Evolutionary conservation across 2,888 invertebrate genomes (phyloP), one percentile per base, ranked within the genome.

Genomic region (Neoitamus cyanurus): DNA sequence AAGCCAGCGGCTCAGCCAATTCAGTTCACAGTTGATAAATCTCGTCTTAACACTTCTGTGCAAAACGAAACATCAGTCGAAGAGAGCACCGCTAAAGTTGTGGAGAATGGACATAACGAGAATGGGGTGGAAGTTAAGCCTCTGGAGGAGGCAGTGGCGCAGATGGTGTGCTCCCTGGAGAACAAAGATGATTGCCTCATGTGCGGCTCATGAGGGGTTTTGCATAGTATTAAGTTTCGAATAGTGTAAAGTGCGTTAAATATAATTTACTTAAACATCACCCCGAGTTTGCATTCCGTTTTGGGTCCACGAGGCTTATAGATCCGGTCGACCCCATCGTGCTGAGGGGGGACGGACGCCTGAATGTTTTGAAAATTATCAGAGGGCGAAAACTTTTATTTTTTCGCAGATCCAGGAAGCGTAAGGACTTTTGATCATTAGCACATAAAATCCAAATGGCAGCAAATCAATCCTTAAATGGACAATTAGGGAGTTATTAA

Each of bases 21-120:
- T 88, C 98, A 99, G 90, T 99, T 99, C 91, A 99, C 99, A 0
- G 98, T 99, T 0, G 98, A 99, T 91, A 99, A 99, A 90, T 92
- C 93, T 0, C 94, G 94, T 88, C 90, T 95, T 30, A 89, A 90
- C 0, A 36, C 84, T 15, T 36, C 70, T 9, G 86, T 86, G 42
- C 86, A 84, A 9, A 58, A 3, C 25, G 15, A 42, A n/a, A 2
- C 85, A 28, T 77, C 85, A 80, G 83, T 77, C 31, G 31, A 82
- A 70, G 72, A 34, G 0, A 84, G 84, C 42, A 72, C 69, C 42
- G 82, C 13, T 48, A 87, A 73, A 83, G 77, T 20, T 3, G 5
- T 7, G 2, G 13, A 25, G 9, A 75, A 75, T 37, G 58, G 28
- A 3, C 31, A 72, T 4, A 11, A 7, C 15, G 42, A 46, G 2